A percentile compares a stretch with the other conserved stretches of the same genome.
phyloP scores from a whole-genome alignment of 2,888 invertebrate species.

The Tetrapedia diversipes region DNA sequence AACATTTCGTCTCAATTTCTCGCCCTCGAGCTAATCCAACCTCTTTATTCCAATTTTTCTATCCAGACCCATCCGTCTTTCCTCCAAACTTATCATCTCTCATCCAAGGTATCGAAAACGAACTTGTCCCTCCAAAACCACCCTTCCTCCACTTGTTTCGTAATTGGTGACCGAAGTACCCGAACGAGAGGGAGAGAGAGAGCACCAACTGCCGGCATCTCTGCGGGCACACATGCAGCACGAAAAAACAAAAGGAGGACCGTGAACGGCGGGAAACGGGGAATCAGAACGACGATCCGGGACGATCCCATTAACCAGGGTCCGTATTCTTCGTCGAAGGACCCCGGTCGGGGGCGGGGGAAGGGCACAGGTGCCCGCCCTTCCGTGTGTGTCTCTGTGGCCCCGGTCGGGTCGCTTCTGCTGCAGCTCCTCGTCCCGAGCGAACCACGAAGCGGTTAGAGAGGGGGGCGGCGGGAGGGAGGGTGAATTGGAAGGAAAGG shows the following conservation, averaged over 20 bases:
- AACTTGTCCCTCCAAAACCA: background rate
- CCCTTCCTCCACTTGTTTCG: background rate
- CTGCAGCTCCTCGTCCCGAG: conserved; percentile 39
- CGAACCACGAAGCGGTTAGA: conserved; percentile 18
- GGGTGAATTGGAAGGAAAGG: conserved; percentile 62
- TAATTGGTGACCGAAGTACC: conserved; percentile 13
- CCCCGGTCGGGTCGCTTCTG: conserved; percentile 60
- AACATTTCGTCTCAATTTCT: too few species aligned
- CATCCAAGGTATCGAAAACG: background rate
- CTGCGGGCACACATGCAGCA: background rate
- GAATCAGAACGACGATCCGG: conserved; percentile 37
- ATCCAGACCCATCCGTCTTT: background rate
- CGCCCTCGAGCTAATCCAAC: background rate
- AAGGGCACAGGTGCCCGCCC: conserved; percentile 60
- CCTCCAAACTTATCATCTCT: background rate
- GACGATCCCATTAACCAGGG: conserved; percentile 65
- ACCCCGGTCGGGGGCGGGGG: background rate
- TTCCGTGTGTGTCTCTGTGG: conserved; percentile 67
- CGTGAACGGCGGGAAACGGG: conserved; percentile 26
- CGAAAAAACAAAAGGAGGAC: conserved; percentile 11
- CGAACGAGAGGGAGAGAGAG: background rate
- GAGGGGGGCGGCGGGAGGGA: conserved; percentile 50
- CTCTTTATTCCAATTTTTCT: background rate
- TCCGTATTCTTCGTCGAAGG: conserved; percentile 57
- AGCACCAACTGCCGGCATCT: background rate